phyloP scores from a whole-genome alignment of 2,797 vertebrate genomes.

The Margarornis squamiger region DNA sequence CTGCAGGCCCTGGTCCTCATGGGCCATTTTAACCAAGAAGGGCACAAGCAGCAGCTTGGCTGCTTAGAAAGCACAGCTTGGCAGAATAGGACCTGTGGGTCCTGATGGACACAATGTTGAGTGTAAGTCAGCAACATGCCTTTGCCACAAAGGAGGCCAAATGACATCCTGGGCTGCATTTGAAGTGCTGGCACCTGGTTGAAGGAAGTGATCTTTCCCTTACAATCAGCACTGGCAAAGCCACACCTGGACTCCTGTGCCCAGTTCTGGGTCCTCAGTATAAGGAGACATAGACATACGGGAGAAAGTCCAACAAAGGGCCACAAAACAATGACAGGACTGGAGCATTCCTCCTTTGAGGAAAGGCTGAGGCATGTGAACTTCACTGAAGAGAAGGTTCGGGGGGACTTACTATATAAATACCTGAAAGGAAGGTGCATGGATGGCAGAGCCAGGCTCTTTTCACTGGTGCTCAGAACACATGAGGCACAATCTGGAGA shows the following conservation, averaged over 20 bases:
- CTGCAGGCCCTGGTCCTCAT: neutral
- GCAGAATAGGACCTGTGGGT: neutral
- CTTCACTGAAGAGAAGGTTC: neutral
- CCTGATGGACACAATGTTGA: neutral
- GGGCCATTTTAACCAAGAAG: neutral
- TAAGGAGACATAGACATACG: neutral
- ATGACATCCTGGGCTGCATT: neutral
- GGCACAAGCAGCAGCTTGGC: neutral
- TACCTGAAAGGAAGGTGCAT: neutral
- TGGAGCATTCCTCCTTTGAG: neutral
- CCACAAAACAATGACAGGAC: neutral
- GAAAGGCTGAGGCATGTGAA: neutral
- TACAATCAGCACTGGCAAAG: neutral
- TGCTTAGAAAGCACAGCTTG: neutral
- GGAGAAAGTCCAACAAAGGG: neutral
- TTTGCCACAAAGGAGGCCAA: neutral
- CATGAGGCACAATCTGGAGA: neutral
- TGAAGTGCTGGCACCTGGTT: accelerated
- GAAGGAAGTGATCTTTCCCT: neutral
- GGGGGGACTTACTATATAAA: neutral
- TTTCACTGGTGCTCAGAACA: neutral
- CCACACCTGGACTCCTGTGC: neutral
- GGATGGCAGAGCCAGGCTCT: neutral
- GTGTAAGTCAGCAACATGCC: neutral
- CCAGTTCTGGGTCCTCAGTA: neutral